A percentile compares a stretch with the other conserved stretches of the same genome.
These are phyloP conservation scores for Aspidapion aeneum DNA, from an alignment of 2,888 invertebrate genomes.

Conservation along the genomic window DNA sequence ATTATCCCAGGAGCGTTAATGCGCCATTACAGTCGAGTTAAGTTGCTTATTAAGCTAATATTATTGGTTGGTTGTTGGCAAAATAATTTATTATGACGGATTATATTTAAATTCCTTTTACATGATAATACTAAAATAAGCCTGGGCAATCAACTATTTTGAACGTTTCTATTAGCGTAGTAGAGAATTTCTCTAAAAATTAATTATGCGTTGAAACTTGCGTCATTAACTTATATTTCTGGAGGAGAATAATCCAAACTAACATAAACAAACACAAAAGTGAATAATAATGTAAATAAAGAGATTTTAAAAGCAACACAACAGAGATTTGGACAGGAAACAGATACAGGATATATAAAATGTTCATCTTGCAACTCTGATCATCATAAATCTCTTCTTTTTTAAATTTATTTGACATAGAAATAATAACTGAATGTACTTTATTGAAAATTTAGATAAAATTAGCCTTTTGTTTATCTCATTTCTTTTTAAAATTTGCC, in stretches of 20 bases:
- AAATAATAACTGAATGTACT: conserved; percentile 34
- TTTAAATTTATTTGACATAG: conserved; percentile 38
- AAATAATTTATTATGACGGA: too few relatives aligned
- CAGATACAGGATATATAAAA: conserved; percentile 41
- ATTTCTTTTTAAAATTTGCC: conserved; percentile 9
- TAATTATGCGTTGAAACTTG: background rate
- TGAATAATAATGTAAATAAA: conserved; percentile 1
- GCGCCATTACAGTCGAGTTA: too few relatives aligned
- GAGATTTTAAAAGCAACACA: background rate
- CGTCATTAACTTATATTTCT: background rate
- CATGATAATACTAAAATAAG: too few relatives aligned
- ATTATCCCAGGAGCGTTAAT: too few relatives aligned
- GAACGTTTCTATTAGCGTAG: too few relatives aligned
- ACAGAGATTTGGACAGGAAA: conserved; percentile 24
- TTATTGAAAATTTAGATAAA: conserved; percentile 33
- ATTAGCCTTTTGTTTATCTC: conserved; percentile 35
- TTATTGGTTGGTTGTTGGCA: too few relatives aligned
- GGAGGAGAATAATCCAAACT: background rate
- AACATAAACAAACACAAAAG: background rate
- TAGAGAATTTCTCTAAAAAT: too few relatives aligned
- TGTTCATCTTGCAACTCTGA: conserved; percentile 36
- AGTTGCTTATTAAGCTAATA: too few relatives aligned
- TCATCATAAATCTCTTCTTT: conserved; percentile 28
- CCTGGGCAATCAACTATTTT: too few relatives aligned
- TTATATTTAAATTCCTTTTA: too few relatives aligned